These are phyloP conservation scores for Apis mellifera DNA, from an alignment of 1,140 invertebrate genomes.

Conservation along the genomic window DNA sequence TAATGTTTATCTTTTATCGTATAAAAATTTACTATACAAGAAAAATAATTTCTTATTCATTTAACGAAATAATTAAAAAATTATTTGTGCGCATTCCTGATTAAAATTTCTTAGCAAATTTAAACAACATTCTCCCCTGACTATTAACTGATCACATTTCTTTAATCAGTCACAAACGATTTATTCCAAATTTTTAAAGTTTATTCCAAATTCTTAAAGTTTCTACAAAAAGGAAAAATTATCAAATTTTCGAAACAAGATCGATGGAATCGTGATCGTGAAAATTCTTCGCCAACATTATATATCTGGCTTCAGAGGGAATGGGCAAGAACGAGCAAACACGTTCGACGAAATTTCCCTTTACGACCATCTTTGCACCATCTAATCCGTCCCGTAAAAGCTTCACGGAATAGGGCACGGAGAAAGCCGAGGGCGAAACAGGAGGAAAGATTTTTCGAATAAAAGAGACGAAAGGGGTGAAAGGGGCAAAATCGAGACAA, in stretches of 20 bases:
- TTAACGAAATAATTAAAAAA: too few relatives aligned
- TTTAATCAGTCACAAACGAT: too few relatives aligned
- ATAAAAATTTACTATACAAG: too few relatives aligned
- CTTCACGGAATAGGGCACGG: neutral
- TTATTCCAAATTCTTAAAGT: neutral
- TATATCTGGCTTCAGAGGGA: neutral
- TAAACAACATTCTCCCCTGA: too few relatives aligned
- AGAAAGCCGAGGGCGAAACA: conserved; percentile 14
- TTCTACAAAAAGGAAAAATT: too few relatives aligned
- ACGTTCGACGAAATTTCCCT: conserved; percentile 57
- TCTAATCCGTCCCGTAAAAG: conserved; percentile 52
- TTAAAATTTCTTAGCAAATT: neutral
- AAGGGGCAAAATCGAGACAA: conserved; percentile 36
- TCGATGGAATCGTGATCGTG: too few relatives aligned
- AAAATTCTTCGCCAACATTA: neutral
- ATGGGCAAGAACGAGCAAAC: conserved; percentile 26
- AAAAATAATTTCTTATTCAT: too few relatives aligned
- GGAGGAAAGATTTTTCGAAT: conserved; percentile 25
- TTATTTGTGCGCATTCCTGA: neutral
- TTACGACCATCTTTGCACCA: conserved; percentile 52
- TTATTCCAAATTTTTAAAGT: neutral
- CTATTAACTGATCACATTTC: too few relatives aligned
- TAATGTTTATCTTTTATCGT: neutral
- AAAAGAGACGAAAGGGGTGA: conserved; percentile 35
- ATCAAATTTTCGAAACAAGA: neutral